Evolutionary conservation across 2,797 vertebrate genomes (phyloP).

Genomic region (Tenualosa thibaudeaui): DNA sequence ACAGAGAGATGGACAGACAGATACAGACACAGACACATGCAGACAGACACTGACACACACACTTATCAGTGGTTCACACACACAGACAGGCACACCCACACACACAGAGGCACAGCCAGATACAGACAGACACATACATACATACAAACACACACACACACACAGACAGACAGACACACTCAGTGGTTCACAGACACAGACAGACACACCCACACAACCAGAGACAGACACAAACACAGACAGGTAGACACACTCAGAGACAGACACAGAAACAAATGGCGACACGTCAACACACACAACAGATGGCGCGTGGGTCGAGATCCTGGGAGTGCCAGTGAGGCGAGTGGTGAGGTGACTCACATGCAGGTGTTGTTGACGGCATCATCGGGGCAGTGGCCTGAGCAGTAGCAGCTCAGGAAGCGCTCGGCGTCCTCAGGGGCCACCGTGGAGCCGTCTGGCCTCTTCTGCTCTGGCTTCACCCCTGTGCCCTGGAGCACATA

Average conservation of each 20-base stretch:
- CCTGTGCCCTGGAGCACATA: constrained; percentile 88
- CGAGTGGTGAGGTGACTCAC: constrained; percentile 71
- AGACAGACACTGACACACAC: too few relatives aligned
- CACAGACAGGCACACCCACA: not conserved
- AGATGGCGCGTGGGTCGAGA: not conserved
- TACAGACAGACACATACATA: not conserved
- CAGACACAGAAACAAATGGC: not conserved
- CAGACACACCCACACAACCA: too few relatives aligned
- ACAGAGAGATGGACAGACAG: too few relatives aligned
- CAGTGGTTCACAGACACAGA: too few relatives aligned
- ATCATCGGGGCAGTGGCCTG: constrained; percentile 93
- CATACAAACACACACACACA: not conserved
- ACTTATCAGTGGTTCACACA: not conserved
- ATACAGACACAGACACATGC: not conserved
- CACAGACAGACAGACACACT: not conserved
- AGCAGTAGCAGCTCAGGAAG: constrained; percentile 94
- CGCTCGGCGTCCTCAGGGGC: constrained; percentile 91
- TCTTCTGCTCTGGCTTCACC: constrained; percentile 68
- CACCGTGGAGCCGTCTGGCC: constrained; percentile 81
- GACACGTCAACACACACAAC: not conserved
- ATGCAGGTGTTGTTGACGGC: constrained; percentile 95
- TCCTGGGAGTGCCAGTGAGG: not conserved
- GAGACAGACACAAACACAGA: not conserved
- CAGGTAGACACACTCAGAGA: not conserved
- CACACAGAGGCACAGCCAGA: too few relatives aligned